Base-by-base conservation (phyloP, 2,888 invertebrate species). In the Melinaea menophilus region DNA sequence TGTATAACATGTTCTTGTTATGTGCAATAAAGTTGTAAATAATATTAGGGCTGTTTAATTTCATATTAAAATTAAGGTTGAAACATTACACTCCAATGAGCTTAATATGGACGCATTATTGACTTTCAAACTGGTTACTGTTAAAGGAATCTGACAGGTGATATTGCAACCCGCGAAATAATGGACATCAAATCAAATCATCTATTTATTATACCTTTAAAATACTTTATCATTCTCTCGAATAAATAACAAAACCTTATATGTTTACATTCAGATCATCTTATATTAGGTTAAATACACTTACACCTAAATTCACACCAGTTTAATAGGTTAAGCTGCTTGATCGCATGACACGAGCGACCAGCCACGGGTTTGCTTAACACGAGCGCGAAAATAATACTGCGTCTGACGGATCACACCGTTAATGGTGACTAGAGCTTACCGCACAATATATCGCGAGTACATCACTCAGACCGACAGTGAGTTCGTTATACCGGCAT, bases 381-480 rank as follows among this genome's bases (percentile, higher is more conserved):
- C 66, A 71, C 61, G 55, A 57, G 68, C 71, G 72, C 75, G 66
- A 68, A 68, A 64, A 59, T 73, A 72, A 73, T 70, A 73, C 68
- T 66, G 72, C 72, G 67, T 70, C 68, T 75, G 73, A 70, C 71
- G 72, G 69, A 74, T 70, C 73, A 71, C 77, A 71, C 65, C 70
- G 71, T 75, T 63, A 68, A 67, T 67, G 77, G 72, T 80, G 84
- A 84, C 84, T 84, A 84, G 82, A 82, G 69, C 68, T 76, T 75
- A 74, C 75, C 73, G 75, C 79, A 76, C 72, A 72, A 75, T 69
- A 66, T 64, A 62, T 61, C 12, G 55, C 41, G 22, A 47, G 45
- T 47, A 41, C 56, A 59, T 62, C 51, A 31, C 48, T 51, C 56
- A 61, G 33, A 55, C 33, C 34, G 2, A 22, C 47, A 35, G 11